A percentile compares a stretch with the other conserved stretches of the same genome.
Conservation (phyloP, 2,113 vertebrate genomes). For the Procavia capensis region DNA sequence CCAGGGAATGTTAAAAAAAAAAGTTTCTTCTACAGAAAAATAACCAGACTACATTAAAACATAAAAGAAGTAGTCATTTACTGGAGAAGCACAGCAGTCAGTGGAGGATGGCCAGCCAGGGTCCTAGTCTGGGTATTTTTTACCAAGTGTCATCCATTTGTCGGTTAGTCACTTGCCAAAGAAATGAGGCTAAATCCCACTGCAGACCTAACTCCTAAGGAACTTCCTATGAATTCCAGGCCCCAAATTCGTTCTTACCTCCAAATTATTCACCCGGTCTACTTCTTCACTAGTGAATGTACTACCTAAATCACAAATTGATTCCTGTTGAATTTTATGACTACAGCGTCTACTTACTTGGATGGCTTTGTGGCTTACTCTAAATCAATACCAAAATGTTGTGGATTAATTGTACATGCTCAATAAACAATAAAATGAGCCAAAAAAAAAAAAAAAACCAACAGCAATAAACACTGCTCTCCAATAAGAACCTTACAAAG, state of each 20-base stretch:
- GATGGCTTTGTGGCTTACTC: not conserved
- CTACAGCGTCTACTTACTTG: not conserved
- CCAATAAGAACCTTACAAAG: not conserved
- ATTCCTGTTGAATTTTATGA: not conserved
- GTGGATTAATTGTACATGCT: not conserved
- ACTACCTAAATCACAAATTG: not conserved
- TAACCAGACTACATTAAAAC: not conserved
- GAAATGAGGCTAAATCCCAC: not conserved
- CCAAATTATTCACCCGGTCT: not conserved
- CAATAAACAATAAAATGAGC: slow-evolving; percentile 17
- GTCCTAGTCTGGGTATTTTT: not conserved
- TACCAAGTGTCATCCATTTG: not conserved
- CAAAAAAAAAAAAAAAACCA: too few relatives aligned
- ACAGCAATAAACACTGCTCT: not conserved
- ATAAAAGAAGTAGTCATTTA: not conserved
- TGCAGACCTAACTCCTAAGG: not conserved
- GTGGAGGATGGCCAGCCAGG: fast-evolving
- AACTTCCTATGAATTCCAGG: not conserved
- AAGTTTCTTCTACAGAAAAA: not conserved
- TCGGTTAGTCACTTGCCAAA: not conserved
- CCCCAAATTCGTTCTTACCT: not conserved
- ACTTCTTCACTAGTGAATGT: not conserved
- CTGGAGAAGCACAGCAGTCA: not conserved
- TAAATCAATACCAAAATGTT: not conserved
- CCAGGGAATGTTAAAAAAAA: not conserved